Evolutionary conservation across 2,113 vertebrate genomes (phyloP), one percentile per base, ranked within the genome.

Genomic region (Catharus minimus): DNA sequence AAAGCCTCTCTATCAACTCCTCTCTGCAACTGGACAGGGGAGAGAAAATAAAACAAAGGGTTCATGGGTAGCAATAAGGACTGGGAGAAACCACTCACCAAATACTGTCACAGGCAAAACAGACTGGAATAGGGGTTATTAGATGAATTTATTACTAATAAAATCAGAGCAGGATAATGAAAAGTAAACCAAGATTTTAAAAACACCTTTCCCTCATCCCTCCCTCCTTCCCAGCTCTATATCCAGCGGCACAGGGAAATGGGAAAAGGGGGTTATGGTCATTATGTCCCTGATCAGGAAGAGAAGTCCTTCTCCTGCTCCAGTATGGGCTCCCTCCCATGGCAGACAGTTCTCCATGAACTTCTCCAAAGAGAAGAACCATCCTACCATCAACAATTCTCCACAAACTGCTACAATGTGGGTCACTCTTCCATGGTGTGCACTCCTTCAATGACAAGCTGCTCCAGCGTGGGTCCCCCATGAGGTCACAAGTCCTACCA

Each of bases 221-320:
- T 58, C 44, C 32, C 32, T 52, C 53, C 32, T 50, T 67, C 27
- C 11, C 27, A 85, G 21, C 8, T 60, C 38, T 19, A 23, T 5
- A n/a, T 67, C 53, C 22, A 52, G 32, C 0, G 0, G 32, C 0
- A 0, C 17, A 44, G 17, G 17, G 18, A 67, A 38, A 67, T 67
- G 9, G 9, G 14, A 21, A n/a, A n/a, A 60, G 11, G 4, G 15
- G 6, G 18, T 38, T 39, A 22, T 18, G 15, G 36, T 67, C 21
- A 67, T 36, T 27, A 43, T 32, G 21, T 85, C 53, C 30, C 36
- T 58, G 21, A 17, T 58, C 16, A 26, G 26, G 21, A 26, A 50
- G 20, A 66, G 8, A 17, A 67, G 17, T 67, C 17, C 16, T 50
- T 36, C 5, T 6, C 16, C 14, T 52, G 38, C 38, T 15, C 38